Evolutionary conservation across 2,113 vertebrate genomes (phyloP).

Genomic region (Piaya cayana): DNA sequence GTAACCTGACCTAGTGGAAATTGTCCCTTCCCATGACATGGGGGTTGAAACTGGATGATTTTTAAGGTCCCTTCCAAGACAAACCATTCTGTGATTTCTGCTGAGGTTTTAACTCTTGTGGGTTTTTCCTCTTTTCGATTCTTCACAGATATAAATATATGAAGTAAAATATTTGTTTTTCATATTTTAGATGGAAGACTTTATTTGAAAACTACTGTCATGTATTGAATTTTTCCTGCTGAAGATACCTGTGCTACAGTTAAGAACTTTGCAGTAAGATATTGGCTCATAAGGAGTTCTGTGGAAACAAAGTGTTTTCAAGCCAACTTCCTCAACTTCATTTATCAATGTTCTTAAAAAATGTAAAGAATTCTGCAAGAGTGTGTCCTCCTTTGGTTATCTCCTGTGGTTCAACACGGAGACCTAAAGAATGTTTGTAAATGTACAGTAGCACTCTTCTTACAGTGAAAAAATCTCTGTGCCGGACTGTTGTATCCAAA

Average conservation of each 20-base stretch:
- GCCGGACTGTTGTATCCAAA: slow-evolving; percentile 73
- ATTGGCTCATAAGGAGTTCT: slow-evolving; percentile 65
- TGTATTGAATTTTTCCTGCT: slow-evolving; percentile 89
- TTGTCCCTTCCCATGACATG: too few relatives aligned
- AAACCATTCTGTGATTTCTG: not conserved
- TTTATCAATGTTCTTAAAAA: slow-evolving; percentile 75
- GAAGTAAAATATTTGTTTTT: slow-evolving; percentile 73
- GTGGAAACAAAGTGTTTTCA: slow-evolving; percentile 72
- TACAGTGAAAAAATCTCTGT: slow-evolving; percentile 73
- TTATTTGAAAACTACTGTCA: slow-evolving; percentile 99
- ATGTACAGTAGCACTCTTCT: slow-evolving; percentile 80
- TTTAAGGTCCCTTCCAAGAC: too few relatives aligned
- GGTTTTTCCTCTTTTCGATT: not conserved
- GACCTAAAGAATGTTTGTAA: slow-evolving; percentile 83
- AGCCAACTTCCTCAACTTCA: slow-evolving; percentile 74
- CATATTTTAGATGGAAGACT: slow-evolving; percentile 95
- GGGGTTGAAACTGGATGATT: too few relatives aligned
- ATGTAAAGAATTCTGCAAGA: slow-evolving; percentile 74
- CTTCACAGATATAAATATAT: not conserved
- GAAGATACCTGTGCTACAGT: slow-evolving; percentile 72
- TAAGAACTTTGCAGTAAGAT: slow-evolving; percentile 72
- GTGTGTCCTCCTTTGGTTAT: slow-evolving; percentile 68
- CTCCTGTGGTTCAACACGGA: slow-evolving; percentile 65
- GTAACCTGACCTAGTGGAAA: too few relatives aligned
- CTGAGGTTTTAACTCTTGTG: not conserved